These are phyloP conservation scores for Salvelinus namaycush DNA, from an alignment of 2,113 vertebrate genomes.

Conservation along the genomic window DNA sequence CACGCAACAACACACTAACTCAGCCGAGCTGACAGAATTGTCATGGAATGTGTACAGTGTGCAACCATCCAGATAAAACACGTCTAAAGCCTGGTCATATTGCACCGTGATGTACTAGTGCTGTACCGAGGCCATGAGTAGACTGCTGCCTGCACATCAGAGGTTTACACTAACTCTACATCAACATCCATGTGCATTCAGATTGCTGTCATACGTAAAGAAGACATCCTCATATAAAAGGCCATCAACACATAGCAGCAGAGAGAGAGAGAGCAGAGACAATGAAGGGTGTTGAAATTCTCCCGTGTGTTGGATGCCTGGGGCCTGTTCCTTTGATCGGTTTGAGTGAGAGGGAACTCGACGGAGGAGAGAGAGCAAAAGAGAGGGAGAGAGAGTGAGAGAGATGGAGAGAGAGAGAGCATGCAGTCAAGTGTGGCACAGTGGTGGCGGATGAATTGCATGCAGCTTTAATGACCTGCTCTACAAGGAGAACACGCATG, in stretches of 20 bases:
- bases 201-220: too few species aligned
- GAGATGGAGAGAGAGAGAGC: not conserved
- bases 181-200: not conserved
- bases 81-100: not conserved
- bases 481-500: conserved; percentile 23
- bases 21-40: not conserved
- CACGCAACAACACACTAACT: not conserved
- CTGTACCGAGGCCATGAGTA: not conserved
- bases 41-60: not conserved
- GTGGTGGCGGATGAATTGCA: conserved; percentile 22
- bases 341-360: not conserved
- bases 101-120: not conserved
- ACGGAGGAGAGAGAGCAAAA: not conserved
- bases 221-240: too few species aligned
- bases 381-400: too few species aligned
- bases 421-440: conserved; percentile 14
- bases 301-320: not conserved
- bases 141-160: conserved; percentile 2
- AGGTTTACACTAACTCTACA: not conserved
- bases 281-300: not conserved
- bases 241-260: not conserved
- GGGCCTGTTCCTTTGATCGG: not conserved
- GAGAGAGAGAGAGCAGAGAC: too few species aligned
- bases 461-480: conserved; percentile 49
- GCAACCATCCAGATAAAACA: not conserved